Base-by-base conservation (phyloP, 2,113 vertebrate genomes). In the Trichomycterus rosablanca region DNA sequence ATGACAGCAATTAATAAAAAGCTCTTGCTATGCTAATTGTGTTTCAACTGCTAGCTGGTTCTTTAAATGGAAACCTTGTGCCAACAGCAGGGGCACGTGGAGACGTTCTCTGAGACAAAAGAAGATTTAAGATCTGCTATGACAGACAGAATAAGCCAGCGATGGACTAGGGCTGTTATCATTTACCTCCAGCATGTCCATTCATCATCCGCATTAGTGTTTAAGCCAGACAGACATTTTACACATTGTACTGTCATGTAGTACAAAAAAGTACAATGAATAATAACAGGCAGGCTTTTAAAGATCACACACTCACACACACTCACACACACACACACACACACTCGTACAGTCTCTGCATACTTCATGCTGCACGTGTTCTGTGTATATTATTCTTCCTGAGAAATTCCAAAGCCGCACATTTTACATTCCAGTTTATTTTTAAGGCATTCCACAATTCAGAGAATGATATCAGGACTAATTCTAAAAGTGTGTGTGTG, bases 11-110 rank as follows among this genome's bases (percentile, higher is more conserved):
- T n/a, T n/a, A n/a, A n/a, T n/a, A n/a, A n/a, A n/a, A n/a, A n/a
- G n/a, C n/a, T n/a, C 37, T 8, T 37, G 52, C 7, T 32, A n/a
- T 20, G 12, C 18, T 44, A 10, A 42, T 19, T 23, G n/a, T 10
- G 7, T 32, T 20, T 42, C 4, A 43, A 32, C 2, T 26, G 18
- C 26, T 32, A 22, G 24, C 9, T 24, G 15, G 30, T 18, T 56
- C 22, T 64, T 37, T 44, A 26, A 64, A 55, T 48, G 51, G 20
- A 28, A 2, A 44, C 22, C 35, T n/a, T n/a, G n/a, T n/a, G n/a
- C n/a, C n/a, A n/a, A 34, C 1, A 54, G n/a, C 34, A 0, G 30
- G 7, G 19, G 5, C 8, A 54, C 26, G 1, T 20, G 8, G 19
- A 39, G 42, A 20, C 32, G 46, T 46, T 26, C 3, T 26, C 34